Conservation (phyloP, 2,113 vertebrate genomes). For the Hippocampus abdominalis region DNA sequence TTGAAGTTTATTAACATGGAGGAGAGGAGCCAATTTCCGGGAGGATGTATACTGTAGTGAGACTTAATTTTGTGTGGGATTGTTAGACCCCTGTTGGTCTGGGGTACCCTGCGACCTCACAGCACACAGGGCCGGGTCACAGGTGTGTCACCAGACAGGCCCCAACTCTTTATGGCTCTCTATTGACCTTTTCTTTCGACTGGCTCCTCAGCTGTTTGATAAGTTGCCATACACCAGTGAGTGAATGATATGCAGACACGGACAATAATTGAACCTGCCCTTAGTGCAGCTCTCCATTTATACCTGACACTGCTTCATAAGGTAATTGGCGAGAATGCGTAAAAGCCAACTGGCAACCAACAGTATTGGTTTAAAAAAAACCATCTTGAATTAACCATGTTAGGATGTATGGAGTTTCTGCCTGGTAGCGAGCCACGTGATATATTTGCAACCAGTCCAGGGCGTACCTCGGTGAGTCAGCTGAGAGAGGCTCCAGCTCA, state of each 20-base stretch:
- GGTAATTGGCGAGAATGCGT: too few relatives aligned
- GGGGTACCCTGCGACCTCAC: slow-evolving; percentile 22
- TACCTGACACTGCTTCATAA: neutral
- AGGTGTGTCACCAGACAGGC: slow-evolving; percentile 33
- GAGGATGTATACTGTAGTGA: slow-evolving; percentile 5
- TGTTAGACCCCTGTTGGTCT: slow-evolving; percentile 10
- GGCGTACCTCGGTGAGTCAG: too few relatives aligned
- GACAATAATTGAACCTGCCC: neutral
- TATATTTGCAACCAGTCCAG: too few relatives aligned
- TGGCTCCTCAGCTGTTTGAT: neutral
- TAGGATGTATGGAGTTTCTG: too few relatives aligned
- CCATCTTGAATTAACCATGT: too few relatives aligned
- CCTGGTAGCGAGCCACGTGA: too few relatives aligned
- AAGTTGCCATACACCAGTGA: neutral
- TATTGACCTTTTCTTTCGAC: slow-evolving; percentile 2
- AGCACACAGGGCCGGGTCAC: slow-evolving; percentile 11
- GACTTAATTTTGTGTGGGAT: neutral
- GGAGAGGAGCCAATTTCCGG: slow-evolving; percentile 46
- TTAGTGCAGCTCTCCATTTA: neutral
- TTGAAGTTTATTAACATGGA: slow-evolving; percentile 32
- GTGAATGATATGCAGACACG: neutral
- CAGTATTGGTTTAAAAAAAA: too few relatives aligned
- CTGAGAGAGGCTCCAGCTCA: too few relatives aligned
- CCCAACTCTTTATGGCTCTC: neutral
- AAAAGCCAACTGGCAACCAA: too few relatives aligned